A percentile compares a stretch with the other conserved stretches of the same genome.
Conservation (phyloP, 1,140 invertebrate species). For the Melipona quadrifasciata region DNA sequence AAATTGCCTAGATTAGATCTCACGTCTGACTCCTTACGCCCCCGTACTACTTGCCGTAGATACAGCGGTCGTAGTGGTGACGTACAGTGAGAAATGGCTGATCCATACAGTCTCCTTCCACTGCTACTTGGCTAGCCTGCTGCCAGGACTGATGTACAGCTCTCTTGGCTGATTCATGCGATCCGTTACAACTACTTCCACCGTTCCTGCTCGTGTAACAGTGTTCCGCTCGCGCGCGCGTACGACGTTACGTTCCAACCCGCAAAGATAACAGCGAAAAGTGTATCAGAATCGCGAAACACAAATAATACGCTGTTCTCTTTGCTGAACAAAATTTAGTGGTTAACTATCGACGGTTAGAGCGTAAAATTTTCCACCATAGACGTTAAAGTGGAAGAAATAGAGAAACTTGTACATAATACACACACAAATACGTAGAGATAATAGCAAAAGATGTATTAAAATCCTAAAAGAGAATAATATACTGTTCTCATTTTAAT, state of each 20-base stretch:
- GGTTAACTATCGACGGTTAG: too few species aligned
- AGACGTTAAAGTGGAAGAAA: too few species aligned
- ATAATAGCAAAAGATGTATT: too few species aligned
- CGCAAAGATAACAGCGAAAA: neutral
- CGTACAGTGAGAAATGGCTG: conserved; percentile 44
- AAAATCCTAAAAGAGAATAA: neutral
- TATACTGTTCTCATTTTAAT: neutral
- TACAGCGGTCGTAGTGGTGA: conserved; percentile 17
- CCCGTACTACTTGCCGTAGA: conserved; percentile 16
- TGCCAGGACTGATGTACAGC: conserved; percentile 44
- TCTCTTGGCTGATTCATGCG: conserved; percentile 45
- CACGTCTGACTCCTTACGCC: conserved; percentile 22
- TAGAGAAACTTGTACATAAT: too few species aligned
- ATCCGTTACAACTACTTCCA: conserved; percentile 37
- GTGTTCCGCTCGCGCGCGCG: too few species aligned
- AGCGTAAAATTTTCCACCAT: too few species aligned
- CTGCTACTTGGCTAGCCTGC: conserved; percentile 10
- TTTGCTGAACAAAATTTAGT: neutral
- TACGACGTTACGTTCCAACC: neutral
- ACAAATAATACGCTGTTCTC: neutral
- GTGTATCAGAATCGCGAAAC: neutral
- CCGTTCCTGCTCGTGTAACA: neutral
- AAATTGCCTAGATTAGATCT: conserved; percentile 5
- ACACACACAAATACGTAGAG: neutral
- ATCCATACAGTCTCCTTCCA: conserved; percentile 47